Conservation (phyloP, 1,140 invertebrate species). For the Tetramorium parvispinum region DNA sequence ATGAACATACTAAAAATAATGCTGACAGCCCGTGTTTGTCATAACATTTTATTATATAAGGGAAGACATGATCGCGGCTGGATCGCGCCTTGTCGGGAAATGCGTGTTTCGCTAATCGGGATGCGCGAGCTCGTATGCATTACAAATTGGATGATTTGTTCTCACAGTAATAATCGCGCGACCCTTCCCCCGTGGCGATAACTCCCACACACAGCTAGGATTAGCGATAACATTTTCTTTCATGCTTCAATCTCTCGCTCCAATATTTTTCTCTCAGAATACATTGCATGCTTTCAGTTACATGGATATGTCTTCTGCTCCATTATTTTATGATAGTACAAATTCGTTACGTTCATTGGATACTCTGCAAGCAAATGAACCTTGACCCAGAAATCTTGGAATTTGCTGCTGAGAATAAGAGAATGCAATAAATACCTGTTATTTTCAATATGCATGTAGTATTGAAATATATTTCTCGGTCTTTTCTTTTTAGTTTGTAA, state of each 20-base stretch:
- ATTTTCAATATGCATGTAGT: background rate
- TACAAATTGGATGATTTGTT: constrained; percentile 44
- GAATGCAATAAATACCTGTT: background rate
- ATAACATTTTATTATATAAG: constrained; percentile 73
- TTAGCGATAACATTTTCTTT: background rate
- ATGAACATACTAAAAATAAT: constrained; percentile 66
- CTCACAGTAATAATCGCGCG: background rate
- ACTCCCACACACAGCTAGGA: background rate
- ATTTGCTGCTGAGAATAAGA: constrained; percentile 67
- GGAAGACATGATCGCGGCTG: constrained; percentile 20
- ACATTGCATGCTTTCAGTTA: background rate
- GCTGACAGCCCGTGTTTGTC: constrained; percentile 46
- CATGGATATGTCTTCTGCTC: background rate
- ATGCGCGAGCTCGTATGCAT: background rate
- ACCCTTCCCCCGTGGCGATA: constrained; percentile 4
- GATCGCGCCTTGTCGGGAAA: constrained; percentile 9
- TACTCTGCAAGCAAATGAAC: constrained; percentile 47
- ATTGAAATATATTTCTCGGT: background rate
- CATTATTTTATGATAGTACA: constrained; percentile 23
- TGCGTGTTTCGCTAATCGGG: constrained; percentile 18
- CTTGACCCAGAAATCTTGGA: constrained; percentile 66
- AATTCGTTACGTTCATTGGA: constrained; percentile 53
- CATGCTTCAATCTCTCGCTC: background rate
- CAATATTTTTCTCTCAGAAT: background rate
- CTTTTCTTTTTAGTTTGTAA: background rate